Base-by-base conservation (phyloP, 1,140 invertebrate species). In the Mamestra configurata region DNA sequence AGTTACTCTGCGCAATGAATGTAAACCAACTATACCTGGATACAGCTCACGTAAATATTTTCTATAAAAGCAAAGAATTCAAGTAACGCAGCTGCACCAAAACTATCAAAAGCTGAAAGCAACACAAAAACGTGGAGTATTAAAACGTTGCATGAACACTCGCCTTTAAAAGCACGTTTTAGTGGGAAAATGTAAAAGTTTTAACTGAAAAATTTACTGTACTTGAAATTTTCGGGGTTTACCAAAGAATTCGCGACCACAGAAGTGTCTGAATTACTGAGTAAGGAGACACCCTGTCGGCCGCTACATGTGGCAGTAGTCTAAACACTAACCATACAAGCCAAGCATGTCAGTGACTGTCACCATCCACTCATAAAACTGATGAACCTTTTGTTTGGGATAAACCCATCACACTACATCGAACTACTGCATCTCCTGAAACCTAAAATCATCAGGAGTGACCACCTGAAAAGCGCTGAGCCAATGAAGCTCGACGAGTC, bases 91-190 rank as follows among this genome's bases (percentile, higher is more conserved):
- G 13, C 20, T 46, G 37, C 66, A 49, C 4, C 31, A 13, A 49
- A 68, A 57, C 15, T 10, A 37, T 40, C 20, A 40, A 59, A 57
- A 31, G 71, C 37, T n/a, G 18, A 72, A 59, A 75, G 35, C 13
- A 59, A 59, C 71, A 68, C 66, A 66, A 72, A 72, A 55, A 37
- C 37, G 53, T 13, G 22, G 20, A 71, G 51, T 59, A 59, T 75
- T 57, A 75, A 75, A 53, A 71, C 15, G 37, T 20, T 53, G 68
- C n/a, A 71, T 18, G 53, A 71, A 53, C 66, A 51, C 15, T 55
- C 13, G n/a, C 49, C 15, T 57, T 59, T 59, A 13, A 20, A 40
- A 77, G 27, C 75, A 49, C 1, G 24, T 53, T 55, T 55, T 53
- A 37, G 49, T 7, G 18, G 8, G 8, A 61, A 35, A 75, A 46